phyloP scores from a whole-genome alignment of 2,797 vertebrate species.

The Schizothorax lantsangensis region DNA sequence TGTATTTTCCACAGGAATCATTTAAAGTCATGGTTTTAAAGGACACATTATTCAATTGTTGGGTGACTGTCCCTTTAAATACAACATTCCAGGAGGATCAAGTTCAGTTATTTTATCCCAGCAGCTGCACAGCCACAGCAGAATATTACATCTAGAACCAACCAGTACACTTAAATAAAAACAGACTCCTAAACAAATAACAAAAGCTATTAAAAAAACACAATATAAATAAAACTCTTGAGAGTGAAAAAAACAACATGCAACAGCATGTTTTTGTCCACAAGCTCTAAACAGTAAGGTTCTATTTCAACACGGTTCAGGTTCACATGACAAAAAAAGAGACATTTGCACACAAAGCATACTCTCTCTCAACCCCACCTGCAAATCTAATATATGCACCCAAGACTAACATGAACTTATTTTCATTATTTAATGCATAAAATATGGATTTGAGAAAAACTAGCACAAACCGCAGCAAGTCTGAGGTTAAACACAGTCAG shows the following conservation, averaged over 20 bases:
- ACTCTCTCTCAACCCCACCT: neutral
- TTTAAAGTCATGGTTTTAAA: neutral
- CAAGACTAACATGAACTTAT: neutral
- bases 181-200: no score
- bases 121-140: slow-evolving; percentile 19
- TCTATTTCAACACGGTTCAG: neutral
- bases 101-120: slow-evolving; percentile 37
- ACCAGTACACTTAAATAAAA: no score
- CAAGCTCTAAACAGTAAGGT: neutral
- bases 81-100: slow-evolving; percentile 40
- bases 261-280: neutral
- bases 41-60: neutral
- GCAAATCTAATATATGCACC: neutral
- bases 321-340: neutral
- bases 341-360: neutral
- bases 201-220: neutral
- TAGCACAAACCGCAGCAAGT: neutral
- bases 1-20: neutral
- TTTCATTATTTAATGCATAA: neutral
- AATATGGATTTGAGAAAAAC: neutral
- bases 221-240: neutral
- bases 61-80: slow-evolving; percentile 40
- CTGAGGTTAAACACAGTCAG: neutral
- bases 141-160: neutral
- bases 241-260: neutral